Base-by-base conservation (phyloP, 2,888 invertebrate genomes). In the Drosophila borealis region DNA sequence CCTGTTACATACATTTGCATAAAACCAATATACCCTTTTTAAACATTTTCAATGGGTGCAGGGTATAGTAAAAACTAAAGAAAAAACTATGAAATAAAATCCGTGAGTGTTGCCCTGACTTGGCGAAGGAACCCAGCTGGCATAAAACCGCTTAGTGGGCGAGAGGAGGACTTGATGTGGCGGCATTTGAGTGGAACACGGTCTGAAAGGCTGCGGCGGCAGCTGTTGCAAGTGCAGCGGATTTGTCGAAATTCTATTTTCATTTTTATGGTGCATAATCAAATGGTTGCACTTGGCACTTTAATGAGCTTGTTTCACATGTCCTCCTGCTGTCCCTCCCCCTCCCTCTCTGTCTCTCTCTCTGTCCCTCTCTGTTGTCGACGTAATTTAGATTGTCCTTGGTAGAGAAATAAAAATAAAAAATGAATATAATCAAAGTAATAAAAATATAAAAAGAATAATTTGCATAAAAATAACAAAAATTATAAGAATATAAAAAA, bases 261-360 rank as follows among this genome's bases (percentile, higher is more conserved):
- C 61, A 46, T 67, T 86, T 77, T 80, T 64, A 75, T 62, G 68
- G 42, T 53, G 59, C 67, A 70, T 67, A 80, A 80, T 83, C 74
- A 77, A 80, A 83, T 74, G 65, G 62, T 34, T 67, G 81, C 70
- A 80, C 72, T 86, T 81, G 78, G 61, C 72, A 70, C 57, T 81
- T 78, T 81, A 82, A 87, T 87, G 84, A 82, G 78, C 72, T 75
- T 83, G 70, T 81, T 78, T 64, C 83, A 71, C 76, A 85, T 70
- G 70, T 68, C 62, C 57, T 51, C 17, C 10, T 33, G 45, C 37
- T n/a, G 19, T 5, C 33, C 29, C 8, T 8, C 29, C 29, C 29
- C 1, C 25, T 8, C 6, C 0, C 25, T 25, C 25, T 25, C 25
- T 25, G 8, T 25, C 25, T 25, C 25, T 25, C 25, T 25, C 25